Evolutionary conservation across 2,888 invertebrate species (phyloP), one percentile per base, ranked within the genome.

Genomic region (Timema podura): DNA sequence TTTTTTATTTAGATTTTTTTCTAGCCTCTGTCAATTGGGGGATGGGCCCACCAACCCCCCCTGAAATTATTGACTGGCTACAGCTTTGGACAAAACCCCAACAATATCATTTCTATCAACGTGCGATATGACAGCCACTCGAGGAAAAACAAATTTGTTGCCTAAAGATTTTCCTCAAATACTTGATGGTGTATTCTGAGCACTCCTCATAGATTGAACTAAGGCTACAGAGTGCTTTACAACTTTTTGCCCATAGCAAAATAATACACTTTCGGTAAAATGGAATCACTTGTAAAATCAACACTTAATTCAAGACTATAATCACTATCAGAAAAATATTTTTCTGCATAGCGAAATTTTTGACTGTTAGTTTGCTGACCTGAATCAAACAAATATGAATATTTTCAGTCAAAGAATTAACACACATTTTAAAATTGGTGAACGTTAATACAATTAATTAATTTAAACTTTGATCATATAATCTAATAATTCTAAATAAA

Each of bases 321-420:
- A 44, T 61, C 61, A 61, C 61, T 16, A 45, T 61, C 61, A 13
- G 61, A 61, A 61, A 45, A 61, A 61, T 30, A 44, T 61, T 13
- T 45, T 30, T 61, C 61, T 61, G 61, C 61, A 45, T 61, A 61
- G 30, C 6, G 44, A 8, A 61, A 45, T n/a, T 61, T 61, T 30
- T 8, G 0, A 44, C 30, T 30, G 16, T 30, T 30, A 30, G 61
- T 13, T 30, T 2, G 61, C 11, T 61, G 44, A 44, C 7, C 61
- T 44, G 44, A 61, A 13, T 30, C 45, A 45, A 45, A 61, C 44
- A 30, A 2, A 61, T 44, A 16, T 61, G 61, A 61, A 44, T 45
- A 61, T 9, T 61, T 44, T 11, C 10, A 11, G 61, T 61, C 45
- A 61, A 61, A 13, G 44, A 61, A 10, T 6, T 15, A 15, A 15